Conservation (phyloP, 2,113 vertebrate species). For the Boulengerochromis microlepis region DNA sequence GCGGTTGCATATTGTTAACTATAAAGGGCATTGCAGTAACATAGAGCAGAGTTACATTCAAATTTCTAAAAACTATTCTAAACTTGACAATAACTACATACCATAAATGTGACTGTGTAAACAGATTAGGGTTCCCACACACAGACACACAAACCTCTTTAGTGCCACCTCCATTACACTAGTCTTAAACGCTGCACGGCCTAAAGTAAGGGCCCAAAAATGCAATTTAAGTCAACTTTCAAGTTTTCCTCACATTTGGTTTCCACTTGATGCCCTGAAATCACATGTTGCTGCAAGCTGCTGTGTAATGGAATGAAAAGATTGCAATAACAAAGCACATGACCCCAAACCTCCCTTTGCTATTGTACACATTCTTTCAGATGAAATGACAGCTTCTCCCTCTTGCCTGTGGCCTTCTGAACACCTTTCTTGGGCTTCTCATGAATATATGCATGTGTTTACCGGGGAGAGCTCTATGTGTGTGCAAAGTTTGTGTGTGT, state of each 20-base stretch:
- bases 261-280: not conserved
- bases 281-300: constrained; percentile 32
- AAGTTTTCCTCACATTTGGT: not conserved
- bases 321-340: constrained; percentile 4
- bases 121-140: not conserved
- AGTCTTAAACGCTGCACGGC: not conserved
- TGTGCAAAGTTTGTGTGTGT: not conserved
- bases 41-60: not conserved
- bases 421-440: constrained; percentile 36
- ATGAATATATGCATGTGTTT: constrained; percentile 64
- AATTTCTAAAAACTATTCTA: not conserved
- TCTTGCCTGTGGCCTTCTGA: constrained; percentile 41
- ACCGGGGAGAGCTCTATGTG: not conserved
- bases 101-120: not conserved
- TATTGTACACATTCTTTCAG: constrained; percentile 5
- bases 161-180: not conserved
- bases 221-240: not conserved
- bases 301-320: constrained; percentile 10
- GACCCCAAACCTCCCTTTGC: constrained; percentile 8
- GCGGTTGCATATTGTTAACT: not conserved
- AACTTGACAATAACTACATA: not conserved
- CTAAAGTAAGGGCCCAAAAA: not conserved
- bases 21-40: not conserved
- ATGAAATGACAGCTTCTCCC: constrained; percentile 36
- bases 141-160: not conserved